These are phyloP conservation scores for Dromiciops gliroides DNA, from an alignment of 2,113 vertebrate genomes.

Conservation along the genomic window DNA sequence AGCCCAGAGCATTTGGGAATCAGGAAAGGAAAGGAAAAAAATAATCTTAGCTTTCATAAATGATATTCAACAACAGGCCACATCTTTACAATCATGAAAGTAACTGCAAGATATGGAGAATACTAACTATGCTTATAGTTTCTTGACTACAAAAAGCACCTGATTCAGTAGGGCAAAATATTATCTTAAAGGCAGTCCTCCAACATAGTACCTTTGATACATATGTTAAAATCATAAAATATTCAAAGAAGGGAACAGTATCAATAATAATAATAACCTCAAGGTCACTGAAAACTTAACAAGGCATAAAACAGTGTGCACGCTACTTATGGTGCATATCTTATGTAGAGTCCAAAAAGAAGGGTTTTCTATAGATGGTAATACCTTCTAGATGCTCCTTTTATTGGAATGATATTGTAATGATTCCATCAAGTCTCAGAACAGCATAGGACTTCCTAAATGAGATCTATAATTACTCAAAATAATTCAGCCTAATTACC, in stretches of 20 bases:
- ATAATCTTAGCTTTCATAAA: not conserved
- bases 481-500: not conserved
- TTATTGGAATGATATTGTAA: not conserved
- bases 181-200: not conserved
- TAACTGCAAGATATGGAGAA: not conserved
- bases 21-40: not conserved
- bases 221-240: not conserved
- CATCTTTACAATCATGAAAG: not conserved
- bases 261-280: no score
- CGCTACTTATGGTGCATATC: not conserved
- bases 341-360: no score
- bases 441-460: not conserved
- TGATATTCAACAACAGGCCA: not conserved
- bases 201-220: not conserved
- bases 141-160: not conserved
- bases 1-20: not conserved
- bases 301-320: not conserved
- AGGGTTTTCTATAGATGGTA: not conserved
- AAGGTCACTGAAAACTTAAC: no score
- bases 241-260: not conserved
- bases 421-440: not conserved
- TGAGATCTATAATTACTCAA: not conserved
- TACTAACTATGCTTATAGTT: not conserved
- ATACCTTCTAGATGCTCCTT: not conserved
- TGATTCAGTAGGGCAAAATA: not conserved